Evolutionary conservation across 2,113 vertebrate genomes (phyloP).

Genomic region (mouse (Mus musculus)): DNA sequence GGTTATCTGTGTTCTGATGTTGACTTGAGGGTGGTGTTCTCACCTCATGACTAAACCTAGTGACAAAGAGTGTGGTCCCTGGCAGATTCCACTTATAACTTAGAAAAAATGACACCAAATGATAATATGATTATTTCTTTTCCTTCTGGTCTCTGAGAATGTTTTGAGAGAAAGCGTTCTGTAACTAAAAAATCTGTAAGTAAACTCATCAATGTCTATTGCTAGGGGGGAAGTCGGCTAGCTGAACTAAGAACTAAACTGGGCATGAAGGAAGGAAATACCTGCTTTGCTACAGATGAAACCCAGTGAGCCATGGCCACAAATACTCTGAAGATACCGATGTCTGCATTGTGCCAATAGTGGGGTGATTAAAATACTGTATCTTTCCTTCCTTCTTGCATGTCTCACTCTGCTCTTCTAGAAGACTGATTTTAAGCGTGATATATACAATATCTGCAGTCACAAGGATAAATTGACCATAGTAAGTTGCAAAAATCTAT

Average conservation of each 20-base stretch:
- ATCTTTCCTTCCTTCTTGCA: not conserved
- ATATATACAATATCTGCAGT: not conserved
- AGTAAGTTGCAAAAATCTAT: conserved; percentile 6
- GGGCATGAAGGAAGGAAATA: conserved; percentile 29
- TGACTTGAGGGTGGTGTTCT: not conserved
- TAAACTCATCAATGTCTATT: not conserved
- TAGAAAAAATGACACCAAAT: not conserved
- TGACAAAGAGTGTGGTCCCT: not conserved
- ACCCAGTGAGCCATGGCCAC: not conserved
- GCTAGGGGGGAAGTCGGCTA: not conserved
- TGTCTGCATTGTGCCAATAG: not conserved
- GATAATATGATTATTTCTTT: not conserved
- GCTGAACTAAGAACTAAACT: conserved; percentile 40
- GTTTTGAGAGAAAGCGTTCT: not conserved
- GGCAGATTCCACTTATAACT: not conserved
- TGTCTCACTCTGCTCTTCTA: not conserved
- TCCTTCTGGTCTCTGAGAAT: not conserved
- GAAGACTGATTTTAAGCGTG: conserved; percentile 1
- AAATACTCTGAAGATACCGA: not conserved
- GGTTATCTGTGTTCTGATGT: not conserved
- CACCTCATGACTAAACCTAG: not conserved
- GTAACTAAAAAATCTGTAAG: not conserved
- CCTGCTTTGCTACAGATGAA: conserved; percentile 17
- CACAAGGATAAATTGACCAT: not conserved
- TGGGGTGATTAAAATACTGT: not conserved